phyloP scores from a whole-genome alignment of 2,797 vertebrate species.

The Oryzias sinensis region DNA sequence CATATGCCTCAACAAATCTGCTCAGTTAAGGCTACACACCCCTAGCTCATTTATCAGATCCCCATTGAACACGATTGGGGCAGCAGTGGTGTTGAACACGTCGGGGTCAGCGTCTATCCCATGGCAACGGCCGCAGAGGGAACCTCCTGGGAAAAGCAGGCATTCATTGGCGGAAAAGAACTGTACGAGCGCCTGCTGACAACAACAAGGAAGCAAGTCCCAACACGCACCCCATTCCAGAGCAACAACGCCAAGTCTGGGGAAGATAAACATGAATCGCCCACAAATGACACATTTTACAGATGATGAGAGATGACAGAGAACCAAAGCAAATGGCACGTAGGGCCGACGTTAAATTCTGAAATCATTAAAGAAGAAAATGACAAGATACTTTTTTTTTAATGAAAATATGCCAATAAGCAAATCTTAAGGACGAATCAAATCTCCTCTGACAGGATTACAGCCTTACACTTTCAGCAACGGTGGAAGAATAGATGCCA shows the following conservation, averaged over 20 bases:
- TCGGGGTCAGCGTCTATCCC: constrained; percentile 53
- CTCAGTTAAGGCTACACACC: constrained; percentile 2
- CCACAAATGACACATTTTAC: constrained; percentile 14
- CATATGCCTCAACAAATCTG: not conserved
- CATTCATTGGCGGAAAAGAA: constrained; percentile 69
- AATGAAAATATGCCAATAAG: not conserved
- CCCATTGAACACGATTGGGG: constrained; percentile 52
- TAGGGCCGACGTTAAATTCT: too few relatives aligned
- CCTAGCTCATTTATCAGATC: constrained; percentile 52
- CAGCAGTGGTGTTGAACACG: constrained; percentile 40
- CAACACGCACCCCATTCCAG: constrained; percentile 71
- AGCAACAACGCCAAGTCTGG: constrained; percentile 44
- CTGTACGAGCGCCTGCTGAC: constrained; percentile 53
- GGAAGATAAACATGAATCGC: constrained; percentile 22
- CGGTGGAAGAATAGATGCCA: constrained; percentile 31
- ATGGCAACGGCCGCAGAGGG: constrained; percentile 52
- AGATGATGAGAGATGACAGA: too few relatives aligned
- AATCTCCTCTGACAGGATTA: constrained; percentile 60
- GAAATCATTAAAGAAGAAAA: too few relatives aligned
- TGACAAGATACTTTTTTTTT: too few relatives aligned
- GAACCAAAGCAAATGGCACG: too few relatives aligned
- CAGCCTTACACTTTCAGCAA: constrained; percentile 31
- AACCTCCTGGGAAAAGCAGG: constrained; percentile 62
- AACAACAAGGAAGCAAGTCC: constrained; percentile 67
- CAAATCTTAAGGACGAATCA: not conserved